A percentile compares a stretch with the other conserved stretches of the same genome.
Evolutionary conservation across 2,797 vertebrate genomes (phyloP).

Genomic region (Thalassophryne amazonica): DNA sequence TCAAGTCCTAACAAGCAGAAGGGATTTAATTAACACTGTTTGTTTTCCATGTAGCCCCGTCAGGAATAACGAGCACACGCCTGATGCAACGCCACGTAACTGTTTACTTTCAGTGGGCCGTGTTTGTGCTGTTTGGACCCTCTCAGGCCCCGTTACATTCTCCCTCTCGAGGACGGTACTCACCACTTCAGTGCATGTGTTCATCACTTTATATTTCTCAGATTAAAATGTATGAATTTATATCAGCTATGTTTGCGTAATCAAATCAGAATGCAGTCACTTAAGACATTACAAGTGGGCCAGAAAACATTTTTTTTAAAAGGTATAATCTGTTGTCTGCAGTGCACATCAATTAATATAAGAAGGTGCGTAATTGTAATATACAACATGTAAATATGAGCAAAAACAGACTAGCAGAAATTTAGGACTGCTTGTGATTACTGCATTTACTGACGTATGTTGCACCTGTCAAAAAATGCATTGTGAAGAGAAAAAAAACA

Average conservation of each 20-base stretch:
- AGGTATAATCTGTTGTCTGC: too few species aligned
- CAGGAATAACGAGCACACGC: conserved; percentile 68
- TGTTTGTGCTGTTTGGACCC: conserved; percentile 61
- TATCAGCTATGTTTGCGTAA: neutral
- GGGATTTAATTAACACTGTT: conserved; percentile 84
- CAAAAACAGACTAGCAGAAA: too few species aligned
- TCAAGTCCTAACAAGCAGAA: conserved; percentile 71
- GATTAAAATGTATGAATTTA: neutral
- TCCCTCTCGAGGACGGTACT: conserved; percentile 6
- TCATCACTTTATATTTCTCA: conserved; percentile 6
- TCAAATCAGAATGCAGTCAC: neutral
- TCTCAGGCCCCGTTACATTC: conserved; percentile 15
- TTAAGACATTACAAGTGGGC: neutral
- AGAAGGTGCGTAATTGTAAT: too few species aligned
- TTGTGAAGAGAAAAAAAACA: too few species aligned
- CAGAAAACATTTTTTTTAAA: too few species aligned
- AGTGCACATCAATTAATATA: too few species aligned
- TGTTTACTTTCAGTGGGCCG: conserved; percentile 55
- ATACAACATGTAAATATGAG: too few species aligned
- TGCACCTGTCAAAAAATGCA: too few species aligned
- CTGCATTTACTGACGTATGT: too few species aligned
- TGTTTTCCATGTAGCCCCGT: conserved; percentile 74
- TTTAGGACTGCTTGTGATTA: too few species aligned
- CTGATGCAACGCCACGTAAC: conserved; percentile 83
- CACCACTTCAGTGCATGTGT: conserved; percentile 21